These are phyloP conservation scores for Epizoanthus rinbou DNA, from an alignment of 92 coral and sea anemone genomes.

Conservation along the genomic window DNA sequence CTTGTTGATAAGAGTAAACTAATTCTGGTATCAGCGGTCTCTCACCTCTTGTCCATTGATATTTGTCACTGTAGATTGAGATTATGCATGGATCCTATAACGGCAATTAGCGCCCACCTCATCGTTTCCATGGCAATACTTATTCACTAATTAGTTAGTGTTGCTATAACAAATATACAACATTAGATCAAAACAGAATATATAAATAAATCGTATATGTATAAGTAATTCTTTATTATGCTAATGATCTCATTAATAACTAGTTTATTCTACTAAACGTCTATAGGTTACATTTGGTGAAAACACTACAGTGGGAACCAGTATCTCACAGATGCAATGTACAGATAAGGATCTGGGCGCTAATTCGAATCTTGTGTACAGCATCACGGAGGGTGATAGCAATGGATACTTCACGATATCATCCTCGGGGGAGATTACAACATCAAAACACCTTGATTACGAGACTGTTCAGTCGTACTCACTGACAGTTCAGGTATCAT, in stretches of 20 bases:
- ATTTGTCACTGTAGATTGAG: too few relatives aligned
- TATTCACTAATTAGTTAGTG: too few relatives aligned
- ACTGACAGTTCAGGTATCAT: constrained; percentile 23
- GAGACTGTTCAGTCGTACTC: constrained; percentile 67
- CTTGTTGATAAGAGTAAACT: too few relatives aligned
- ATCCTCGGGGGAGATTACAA: constrained; percentile 50
- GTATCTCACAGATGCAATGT: constrained; percentile 63
- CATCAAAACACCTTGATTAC: constrained; percentile 57
- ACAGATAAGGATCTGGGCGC: constrained; percentile 72
- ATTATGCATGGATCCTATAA: too few relatives aligned
- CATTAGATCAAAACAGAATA: too few relatives aligned
- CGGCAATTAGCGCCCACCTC: too few relatives aligned
- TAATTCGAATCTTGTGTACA: constrained; percentile 58
- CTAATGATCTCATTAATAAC: not conserved
- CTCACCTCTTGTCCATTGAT: too few relatives aligned
- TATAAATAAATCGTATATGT: not conserved
- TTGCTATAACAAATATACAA: too few relatives aligned
- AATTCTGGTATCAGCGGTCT: too few relatives aligned
- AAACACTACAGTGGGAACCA: constrained; percentile 65
- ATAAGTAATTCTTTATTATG: not conserved
- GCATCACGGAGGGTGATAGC: constrained; percentile 65
- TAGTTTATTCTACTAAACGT: not conserved
- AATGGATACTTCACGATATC: constrained; percentile 54
- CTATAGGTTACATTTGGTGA: constrained; percentile 53
- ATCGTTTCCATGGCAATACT: too few relatives aligned